These are phyloP conservation scores for Silurus glanis DNA, from an alignment of 2,113 vertebrate species.

Conservation along the genomic window DNA sequence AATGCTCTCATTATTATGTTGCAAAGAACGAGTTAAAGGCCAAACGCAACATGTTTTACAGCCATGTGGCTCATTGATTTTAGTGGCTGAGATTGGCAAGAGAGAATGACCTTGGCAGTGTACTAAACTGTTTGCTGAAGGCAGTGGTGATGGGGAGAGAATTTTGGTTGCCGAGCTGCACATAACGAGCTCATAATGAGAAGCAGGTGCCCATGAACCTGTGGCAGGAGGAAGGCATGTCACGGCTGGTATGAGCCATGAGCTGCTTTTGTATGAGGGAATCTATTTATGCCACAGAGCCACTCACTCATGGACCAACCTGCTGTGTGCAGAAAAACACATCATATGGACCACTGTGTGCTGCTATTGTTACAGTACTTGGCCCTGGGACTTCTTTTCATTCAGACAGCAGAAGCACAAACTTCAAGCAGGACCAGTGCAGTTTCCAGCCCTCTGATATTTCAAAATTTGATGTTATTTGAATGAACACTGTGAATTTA, in stretches of 20 bases:
- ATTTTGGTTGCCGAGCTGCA: conserved; percentile 58
- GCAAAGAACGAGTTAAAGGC: not conserved
- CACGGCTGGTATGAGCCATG: conserved; percentile 48
- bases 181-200: conserved; percentile 54
- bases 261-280: conserved; percentile 49
- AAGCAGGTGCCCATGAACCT: conserved; percentile 64
- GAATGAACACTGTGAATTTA: not conserved
- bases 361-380: conserved; percentile 3
- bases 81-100: conserved; percentile 10
- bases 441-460: not conserved
- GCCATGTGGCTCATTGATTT: not conserved
- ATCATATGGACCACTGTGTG: conserved; percentile 27
- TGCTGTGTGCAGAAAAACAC: conserved; percentile 40
- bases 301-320: conserved; percentile 32
- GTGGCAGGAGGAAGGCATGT: conserved; percentile 45
- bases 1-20: not conserved
- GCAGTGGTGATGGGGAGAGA: conserved; percentile 23
- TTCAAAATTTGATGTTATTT: not conserved
- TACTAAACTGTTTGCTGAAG: not conserved
- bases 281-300: conserved; percentile 61
- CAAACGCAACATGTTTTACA: conserved; percentile 7
- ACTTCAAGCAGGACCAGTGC: not conserved
- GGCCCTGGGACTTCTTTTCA: not conserved
- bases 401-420: conserved; percentile 10
- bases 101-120: not conserved